phyloP scores from a whole-genome alignment of 2,888 invertebrate species.

The Lepetodrilus schrolli region DNA sequence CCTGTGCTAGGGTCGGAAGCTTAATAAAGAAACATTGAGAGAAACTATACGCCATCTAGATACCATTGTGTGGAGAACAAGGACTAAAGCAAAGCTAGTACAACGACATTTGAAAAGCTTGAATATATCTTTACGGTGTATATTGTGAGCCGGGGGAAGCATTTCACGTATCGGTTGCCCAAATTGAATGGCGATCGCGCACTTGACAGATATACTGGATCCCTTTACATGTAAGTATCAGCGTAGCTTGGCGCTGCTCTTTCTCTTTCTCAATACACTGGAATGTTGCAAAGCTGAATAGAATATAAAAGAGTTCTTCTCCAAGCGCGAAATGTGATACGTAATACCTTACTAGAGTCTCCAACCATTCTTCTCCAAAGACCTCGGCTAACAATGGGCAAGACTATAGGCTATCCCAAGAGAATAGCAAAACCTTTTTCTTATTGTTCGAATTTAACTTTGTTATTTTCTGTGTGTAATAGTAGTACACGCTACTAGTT shows the following conservation, averaged over 20 bases:
- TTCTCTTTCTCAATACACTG: conserved; percentile 27
- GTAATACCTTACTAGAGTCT: conserved; percentile 1
- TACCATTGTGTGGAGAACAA: background rate
- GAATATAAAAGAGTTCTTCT: conserved; percentile 24
- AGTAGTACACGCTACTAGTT: background rate
- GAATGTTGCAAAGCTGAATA: conserved; percentile 27
- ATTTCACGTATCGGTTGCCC: conserved; percentile 27
- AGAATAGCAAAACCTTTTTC: conserved; percentile 20
- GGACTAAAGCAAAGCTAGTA: background rate
- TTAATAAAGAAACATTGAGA: background rate
- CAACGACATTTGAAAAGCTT: background rate
- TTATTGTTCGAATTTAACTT: conserved; percentile 31
- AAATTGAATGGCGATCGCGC: conserved; percentile 19
- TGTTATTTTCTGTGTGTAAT: conserved; percentile 28
- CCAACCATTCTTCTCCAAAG: conserved; percentile 7
- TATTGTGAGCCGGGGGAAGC: background rate
- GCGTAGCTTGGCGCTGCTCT: background rate
- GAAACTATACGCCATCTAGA: background rate
- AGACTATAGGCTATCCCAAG: conserved; percentile 2
- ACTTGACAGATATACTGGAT: conserved; percentile 22
- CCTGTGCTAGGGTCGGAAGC: background rate
- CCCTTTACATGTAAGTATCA: conserved; percentile 23
- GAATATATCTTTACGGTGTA: conserved; percentile 16
- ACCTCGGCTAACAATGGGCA: conserved; percentile 4
- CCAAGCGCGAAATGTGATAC: conserved; percentile 21